These are phyloP conservation scores for Calypte anna DNA, from an alignment of 2,113 vertebrate species.

Conservation along the genomic window DNA sequence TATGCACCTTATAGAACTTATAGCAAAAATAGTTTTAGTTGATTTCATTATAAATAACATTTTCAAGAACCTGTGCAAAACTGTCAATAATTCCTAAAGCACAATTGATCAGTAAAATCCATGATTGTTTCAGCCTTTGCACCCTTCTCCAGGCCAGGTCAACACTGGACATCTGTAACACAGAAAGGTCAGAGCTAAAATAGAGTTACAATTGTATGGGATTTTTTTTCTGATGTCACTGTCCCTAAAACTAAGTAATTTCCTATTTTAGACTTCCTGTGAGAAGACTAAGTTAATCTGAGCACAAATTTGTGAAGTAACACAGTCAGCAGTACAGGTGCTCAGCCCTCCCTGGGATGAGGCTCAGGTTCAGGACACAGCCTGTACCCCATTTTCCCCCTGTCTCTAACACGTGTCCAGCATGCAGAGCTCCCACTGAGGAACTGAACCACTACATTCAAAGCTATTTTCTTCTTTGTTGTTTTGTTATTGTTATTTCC, in stretches of 20 bases:
- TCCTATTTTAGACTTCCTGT: neutral
- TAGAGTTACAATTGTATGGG: neutral
- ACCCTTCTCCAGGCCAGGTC: constrained; percentile 80
- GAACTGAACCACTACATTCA: neutral
- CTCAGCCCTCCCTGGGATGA: neutral
- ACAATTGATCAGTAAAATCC: constrained; percentile 92
- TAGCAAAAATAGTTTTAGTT: constrained; percentile 95
- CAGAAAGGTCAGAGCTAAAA: constrained; percentile 65
- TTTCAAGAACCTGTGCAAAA: constrained; percentile 96
- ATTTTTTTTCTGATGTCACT: neutral
- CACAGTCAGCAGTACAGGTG: neutral
- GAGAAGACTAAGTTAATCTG: neutral
- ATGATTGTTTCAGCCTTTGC: constrained; percentile 92
- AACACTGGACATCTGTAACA: constrained; percentile 78
- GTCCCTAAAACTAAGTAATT: neutral
- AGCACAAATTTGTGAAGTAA: neutral
- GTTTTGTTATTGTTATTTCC: neutral
- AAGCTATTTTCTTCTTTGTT: neutral
- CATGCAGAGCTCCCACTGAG: neutral
- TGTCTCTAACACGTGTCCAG: neutral
- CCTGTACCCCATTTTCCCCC: accelerated
- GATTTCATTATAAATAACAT: constrained; percentile 93
- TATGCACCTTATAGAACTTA: constrained; percentile 94
- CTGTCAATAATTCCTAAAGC: constrained; percentile 91
- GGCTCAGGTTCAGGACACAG: neutral